Evolutionary conservation across 2,797 vertebrate genomes (phyloP), one percentile per base, ranked within the genome.

Genomic region (Masticophis lateralis): DNA sequence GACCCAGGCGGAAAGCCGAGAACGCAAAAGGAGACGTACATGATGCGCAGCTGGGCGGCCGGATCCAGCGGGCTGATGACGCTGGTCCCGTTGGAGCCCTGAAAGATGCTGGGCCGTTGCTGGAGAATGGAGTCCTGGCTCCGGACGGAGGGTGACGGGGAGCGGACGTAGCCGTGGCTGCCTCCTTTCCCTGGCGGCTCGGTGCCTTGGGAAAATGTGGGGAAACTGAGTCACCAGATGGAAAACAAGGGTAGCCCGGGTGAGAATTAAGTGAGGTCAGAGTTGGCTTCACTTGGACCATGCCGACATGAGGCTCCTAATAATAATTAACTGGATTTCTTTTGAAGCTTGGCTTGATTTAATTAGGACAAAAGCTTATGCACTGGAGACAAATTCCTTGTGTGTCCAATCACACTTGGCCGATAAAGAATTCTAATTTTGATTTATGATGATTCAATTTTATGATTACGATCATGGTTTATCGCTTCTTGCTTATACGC

Each of bases 51-150:
- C 96, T 98, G 98, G 91, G 98, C 97, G 32, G 98, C 94, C 87
- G 98, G 97, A 94, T 98, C 98, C 97, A 98, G 96, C 92, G 99
- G 98, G 2, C 99, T 99, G 97, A 99, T 99, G 90, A 99, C 99
- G 83, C 99, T 99, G 95, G 99, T 99, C 96, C 98, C 98, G n/a
- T 98, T 98, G 95, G 98, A 98, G 95, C 98, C 98, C 96, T 99
- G 99, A 97, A 99, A 99, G 97, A 99, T 99, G 95, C 99, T 99
- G 32, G 99, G 99, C 91, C 99, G 98, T 95, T 99, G 99, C 94
- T 99, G 99, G 92, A 99, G 97, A 12, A 99, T 98, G 32, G 98
- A 98, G 55, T 99, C 99, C 97, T 99, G 99, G 32, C 98, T 97
- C 97, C 99, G 98, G 90, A 99, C 97, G 0, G 99, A 99, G 12